Evolutionary conservation across 2,888 invertebrate genomes (phyloP).

Genomic region (Idaea aversata): DNA sequence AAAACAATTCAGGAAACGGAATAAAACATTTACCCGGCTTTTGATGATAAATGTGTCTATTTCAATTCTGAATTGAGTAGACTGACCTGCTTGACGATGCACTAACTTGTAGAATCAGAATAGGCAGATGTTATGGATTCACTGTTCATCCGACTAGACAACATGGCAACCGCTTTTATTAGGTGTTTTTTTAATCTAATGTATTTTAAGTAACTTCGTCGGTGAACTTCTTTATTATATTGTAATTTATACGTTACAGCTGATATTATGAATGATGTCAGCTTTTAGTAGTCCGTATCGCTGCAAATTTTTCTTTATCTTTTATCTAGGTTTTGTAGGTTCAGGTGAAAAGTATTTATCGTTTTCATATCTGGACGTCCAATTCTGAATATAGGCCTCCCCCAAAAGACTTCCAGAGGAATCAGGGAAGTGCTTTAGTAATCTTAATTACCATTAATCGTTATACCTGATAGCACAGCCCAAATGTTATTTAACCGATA

Average conservation of each 20-base stretch:
- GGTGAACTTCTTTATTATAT: neutral
- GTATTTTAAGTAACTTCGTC: neutral
- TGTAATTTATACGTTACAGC: conserved; percentile 30
- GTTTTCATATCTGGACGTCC: too few species aligned
- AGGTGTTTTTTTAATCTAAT: neutral
- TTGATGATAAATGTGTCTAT: conserved; percentile 61
- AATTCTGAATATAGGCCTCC: too few species aligned
- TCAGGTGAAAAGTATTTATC: too few species aligned
- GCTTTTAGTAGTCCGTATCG: neutral
- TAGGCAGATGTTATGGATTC: conserved; percentile 66
- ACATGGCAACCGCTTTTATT: conserved; percentile 48
- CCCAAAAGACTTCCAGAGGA: too few species aligned
- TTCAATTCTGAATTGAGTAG: conserved; percentile 45
- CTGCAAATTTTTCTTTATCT: too few species aligned
- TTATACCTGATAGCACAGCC: too few species aligned
- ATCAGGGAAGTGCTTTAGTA: too few species aligned
- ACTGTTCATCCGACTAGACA: conserved; percentile 30
- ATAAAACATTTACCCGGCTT: conserved; percentile 41
- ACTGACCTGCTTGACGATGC: conserved; percentile 72
- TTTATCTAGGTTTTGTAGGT: too few species aligned
- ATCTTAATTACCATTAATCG: too few species aligned
- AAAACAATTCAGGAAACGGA: conserved; percentile 11
- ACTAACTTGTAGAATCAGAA: conserved; percentile 51
- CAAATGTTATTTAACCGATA: too few species aligned
- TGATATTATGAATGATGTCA: conserved; percentile 21